A percentile compares a stretch with the other conserved stretches of the same genome.
phyloP scores from a whole-genome alignment of 2,113 vertebrate species.

The Ammodytes marinus region DNA sequence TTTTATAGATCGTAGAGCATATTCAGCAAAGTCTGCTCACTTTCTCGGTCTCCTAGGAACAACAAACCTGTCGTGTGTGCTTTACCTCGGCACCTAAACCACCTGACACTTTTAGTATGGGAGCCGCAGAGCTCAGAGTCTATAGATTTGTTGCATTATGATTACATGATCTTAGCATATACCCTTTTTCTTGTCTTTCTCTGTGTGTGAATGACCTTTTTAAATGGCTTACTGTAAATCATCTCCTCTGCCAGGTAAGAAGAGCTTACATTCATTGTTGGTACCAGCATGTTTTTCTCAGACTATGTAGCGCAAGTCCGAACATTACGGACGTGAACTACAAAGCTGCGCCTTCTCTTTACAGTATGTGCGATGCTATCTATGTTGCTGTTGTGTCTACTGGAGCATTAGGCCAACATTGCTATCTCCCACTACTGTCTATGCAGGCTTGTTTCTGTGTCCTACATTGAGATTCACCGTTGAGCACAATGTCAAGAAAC shows the following conservation, averaged over 20 bases:
- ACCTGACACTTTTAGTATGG: constrained; percentile 11
- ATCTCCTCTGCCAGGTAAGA: background rate
- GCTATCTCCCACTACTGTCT: constrained; percentile 15
- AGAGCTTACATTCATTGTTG: constrained; percentile 19
- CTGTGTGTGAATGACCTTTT: background rate
- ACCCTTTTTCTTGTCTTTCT: constrained; percentile 1
- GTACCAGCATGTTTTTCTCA: constrained; percentile 33
- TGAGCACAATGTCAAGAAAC: background rate
- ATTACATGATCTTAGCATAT: too few relatives aligned
- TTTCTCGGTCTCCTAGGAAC: constrained; percentile 10
- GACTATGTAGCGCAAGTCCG: background rate
- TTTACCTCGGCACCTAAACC: background rate
- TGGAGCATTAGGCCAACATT: constrained; percentile 6
- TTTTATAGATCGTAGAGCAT: background rate
- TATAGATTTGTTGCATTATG: too few relatives aligned
- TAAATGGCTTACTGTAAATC: background rate
- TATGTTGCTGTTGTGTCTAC: constrained; percentile 45
- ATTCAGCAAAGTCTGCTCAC: background rate
- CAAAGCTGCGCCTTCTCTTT: constrained; percentile 28
- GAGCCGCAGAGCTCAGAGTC: background rate
- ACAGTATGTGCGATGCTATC: constrained; percentile 58
- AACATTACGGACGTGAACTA: constrained; percentile 36
- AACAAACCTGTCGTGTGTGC: constrained; percentile 33
- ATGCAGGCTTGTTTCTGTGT: constrained; percentile 1
- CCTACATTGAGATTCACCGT: background rate